Evolutionary conservation across 2,797 vertebrate genomes (phyloP).

Genomic region (Sebastes hubbsi): DNA sequence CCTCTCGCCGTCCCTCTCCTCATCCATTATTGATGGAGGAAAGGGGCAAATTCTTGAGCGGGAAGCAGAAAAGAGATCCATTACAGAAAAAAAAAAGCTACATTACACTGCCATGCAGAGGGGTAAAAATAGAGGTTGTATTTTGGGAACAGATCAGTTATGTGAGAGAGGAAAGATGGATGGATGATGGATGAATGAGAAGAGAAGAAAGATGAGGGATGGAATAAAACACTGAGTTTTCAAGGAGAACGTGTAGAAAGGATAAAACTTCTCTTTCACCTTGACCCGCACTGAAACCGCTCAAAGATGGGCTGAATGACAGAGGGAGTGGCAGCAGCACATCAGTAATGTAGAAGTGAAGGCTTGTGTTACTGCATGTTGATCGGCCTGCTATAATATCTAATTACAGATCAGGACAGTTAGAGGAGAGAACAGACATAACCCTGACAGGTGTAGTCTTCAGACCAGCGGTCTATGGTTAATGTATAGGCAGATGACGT

Average conservation of each 20-base stretch:
- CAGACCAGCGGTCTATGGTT: conserved; percentile 5
- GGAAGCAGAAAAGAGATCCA: conserved; percentile 48
- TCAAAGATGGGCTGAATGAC: conserved; percentile 16
- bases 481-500: conserved; percentile 42
- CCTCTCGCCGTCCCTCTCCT: conserved; percentile 38
- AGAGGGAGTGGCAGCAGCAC: conserved; percentile 24
- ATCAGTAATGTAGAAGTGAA: conserved; percentile 65
- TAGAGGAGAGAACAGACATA: conserved; percentile 4
- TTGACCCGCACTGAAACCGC: conserved; percentile 4
- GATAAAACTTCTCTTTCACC: conserved; percentile 2
- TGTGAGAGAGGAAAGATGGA: not conserved
- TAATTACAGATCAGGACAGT: conserved; percentile 68
- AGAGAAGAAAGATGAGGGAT: not conserved
- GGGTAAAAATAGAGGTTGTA: conserved; percentile 45
- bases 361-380: conserved; percentile 69
- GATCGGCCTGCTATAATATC: conserved; percentile 65
- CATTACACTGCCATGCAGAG: not conserved
- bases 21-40: conserved; percentile 69
- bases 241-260: not conserved
- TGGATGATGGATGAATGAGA: not conserved
- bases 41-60: conserved; percentile 47
- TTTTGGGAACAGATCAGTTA: conserved; percentile 41
- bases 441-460: conserved; percentile 6
- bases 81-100: conserved; percentile 51
- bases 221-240: not conserved